A percentile compares a stretch with the other conserved stretches of the same genome.
phyloP scores from a whole-genome alignment of 2,113 vertebrate genomes.

The Toxostoma redivivum region DNA sequence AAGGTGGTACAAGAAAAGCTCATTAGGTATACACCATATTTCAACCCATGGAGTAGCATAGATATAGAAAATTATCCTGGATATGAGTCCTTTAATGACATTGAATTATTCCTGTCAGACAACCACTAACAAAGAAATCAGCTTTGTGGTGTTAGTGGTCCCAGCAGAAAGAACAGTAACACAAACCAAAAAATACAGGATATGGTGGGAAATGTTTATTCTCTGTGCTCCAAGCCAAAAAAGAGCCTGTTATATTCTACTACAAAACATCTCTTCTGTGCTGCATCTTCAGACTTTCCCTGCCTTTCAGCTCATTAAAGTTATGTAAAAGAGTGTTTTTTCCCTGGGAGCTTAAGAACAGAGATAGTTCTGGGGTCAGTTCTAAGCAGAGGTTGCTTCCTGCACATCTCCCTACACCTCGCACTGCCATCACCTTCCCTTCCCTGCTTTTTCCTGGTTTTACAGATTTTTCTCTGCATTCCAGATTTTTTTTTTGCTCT shows the following conservation, averaged over 20 bases:
- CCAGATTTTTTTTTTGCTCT: not conserved
- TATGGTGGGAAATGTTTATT: not conserved
- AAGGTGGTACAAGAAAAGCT: not conserved
- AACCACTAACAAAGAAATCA: not conserved
- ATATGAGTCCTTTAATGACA: not conserved
- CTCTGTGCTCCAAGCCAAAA: not conserved
- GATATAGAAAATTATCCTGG: not conserved
- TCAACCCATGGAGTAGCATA: not conserved
- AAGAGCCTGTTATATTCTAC: not conserved
- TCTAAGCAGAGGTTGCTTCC: not conserved
- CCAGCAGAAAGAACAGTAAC: not conserved
- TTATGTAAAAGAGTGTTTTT: not conserved
- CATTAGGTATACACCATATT: accelerated
- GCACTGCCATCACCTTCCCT: not conserved
- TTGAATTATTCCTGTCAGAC: not conserved
- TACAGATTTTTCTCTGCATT: not conserved
- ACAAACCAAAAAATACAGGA: not conserved
- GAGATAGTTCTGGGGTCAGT: not conserved
- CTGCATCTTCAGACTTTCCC: not conserved
- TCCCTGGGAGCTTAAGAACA: not conserved
- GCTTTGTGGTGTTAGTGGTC: not conserved
- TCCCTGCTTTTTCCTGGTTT: not conserved
- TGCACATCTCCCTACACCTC: not conserved
- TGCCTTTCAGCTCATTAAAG: not conserved
- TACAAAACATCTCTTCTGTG: not conserved